A percentile compares a stretch with the other conserved stretches of the same genome.
These are phyloP conservation scores for Nautilus pompilius DNA, from an alignment of 1,140 invertebrate species.

Conservation along the genomic window DNA sequence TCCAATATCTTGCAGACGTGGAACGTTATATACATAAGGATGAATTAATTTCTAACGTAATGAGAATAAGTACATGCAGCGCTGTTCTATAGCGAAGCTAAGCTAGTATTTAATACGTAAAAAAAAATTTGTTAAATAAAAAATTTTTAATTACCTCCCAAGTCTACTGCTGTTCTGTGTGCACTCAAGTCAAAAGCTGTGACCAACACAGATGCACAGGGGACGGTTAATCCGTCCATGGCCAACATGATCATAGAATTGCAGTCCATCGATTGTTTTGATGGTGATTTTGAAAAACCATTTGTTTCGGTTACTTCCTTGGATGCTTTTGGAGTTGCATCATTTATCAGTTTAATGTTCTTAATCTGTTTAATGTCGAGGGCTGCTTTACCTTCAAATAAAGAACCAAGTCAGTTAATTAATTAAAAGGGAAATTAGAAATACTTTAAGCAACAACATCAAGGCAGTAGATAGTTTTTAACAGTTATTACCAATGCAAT, in stretches of 20 bases:
- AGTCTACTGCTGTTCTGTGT: constrained; percentile 22
- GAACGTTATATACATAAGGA: too few species aligned
- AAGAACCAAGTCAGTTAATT: too few species aligned
- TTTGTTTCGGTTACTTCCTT: not conserved
- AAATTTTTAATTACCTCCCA: constrained; percentile 24
- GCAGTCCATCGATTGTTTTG: not conserved
- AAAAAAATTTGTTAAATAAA: too few species aligned
- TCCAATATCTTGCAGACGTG: too few species aligned
- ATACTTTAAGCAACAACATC: too few species aligned
- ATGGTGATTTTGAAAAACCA: not conserved
- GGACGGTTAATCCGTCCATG: constrained; percentile 21
- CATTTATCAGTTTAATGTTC: not conserved
- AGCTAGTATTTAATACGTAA: too few species aligned
- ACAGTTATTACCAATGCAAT: too few species aligned
- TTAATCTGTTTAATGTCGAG: not conserved
- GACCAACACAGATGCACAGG: constrained; percentile 18
- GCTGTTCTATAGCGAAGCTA: too few species aligned
- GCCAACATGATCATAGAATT: constrained; percentile 15
- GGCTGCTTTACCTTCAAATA: not conserved
- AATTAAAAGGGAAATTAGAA: too few species aligned
- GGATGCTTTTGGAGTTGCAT: not conserved
- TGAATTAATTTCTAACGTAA: too few species aligned
- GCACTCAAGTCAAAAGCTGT: constrained; percentile 25
- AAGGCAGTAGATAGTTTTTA: too few species aligned
- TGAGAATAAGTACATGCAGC: too few species aligned